Evolutionary conservation across 2,113 vertebrate genomes (phyloP).

Genomic region (Macquaria ambigua): DNA sequence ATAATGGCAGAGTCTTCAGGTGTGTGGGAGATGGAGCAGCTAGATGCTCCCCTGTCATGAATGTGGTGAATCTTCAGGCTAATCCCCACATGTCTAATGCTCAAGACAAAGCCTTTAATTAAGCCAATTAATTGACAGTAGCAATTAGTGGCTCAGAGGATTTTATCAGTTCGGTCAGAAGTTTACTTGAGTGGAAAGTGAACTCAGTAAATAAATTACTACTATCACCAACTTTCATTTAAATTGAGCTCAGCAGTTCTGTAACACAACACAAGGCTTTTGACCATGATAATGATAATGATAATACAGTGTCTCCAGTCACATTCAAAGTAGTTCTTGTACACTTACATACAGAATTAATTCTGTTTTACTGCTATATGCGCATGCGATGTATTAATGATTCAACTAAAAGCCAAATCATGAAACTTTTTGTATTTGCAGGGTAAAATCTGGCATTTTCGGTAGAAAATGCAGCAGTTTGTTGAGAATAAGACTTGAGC

Average conservation of each 20-base stretch:
- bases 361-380: background rate
- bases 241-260: background rate
- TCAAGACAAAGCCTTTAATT: conserved; percentile 54
- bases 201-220: background rate
- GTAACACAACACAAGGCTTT: background rate
- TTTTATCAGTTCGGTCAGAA: conserved; percentile 14
- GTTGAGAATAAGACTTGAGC: background rate
- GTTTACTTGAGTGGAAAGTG: conserved; percentile 16
- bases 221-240: background rate
- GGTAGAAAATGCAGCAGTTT: background rate
- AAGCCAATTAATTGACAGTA: conserved; percentile 40
- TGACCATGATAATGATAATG: background rate
- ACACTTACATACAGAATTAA: background rate
- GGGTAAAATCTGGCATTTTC: background rate
- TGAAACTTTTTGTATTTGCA: background rate
- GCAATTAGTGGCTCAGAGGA: conserved; percentile 20
- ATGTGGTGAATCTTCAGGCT: conserved; percentile 31
- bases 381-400: background rate
- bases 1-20: conserved; percentile 12
- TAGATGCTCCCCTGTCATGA: conserved; percentile 8
- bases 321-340: background rate
- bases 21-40: conserved; percentile 21
- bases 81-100: conserved; percentile 33
- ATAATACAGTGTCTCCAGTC: background rate
- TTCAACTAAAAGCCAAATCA: no score